phyloP scores from a whole-genome alignment of 1,140 invertebrate species.

The Lepidurus apus region DNA sequence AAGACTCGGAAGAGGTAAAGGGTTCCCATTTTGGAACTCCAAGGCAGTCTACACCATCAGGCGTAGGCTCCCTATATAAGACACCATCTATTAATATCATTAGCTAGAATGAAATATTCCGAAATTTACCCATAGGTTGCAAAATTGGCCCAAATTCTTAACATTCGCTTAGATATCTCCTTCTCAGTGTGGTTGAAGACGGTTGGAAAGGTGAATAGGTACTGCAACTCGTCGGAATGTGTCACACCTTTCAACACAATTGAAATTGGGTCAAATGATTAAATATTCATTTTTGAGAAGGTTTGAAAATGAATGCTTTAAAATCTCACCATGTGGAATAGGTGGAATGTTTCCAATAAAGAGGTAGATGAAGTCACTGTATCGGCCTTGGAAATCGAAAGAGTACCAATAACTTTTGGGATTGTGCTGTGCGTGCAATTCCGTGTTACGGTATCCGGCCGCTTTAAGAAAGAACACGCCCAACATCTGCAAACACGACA shows the following conservation, averaged over 20 bases:
- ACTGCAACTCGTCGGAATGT: constrained; percentile 39
- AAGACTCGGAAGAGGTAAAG: neutral
- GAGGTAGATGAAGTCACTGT: neutral
- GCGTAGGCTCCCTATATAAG: constrained; percentile 31
- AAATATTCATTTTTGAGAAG: neutral
- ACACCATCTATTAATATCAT: neutral
- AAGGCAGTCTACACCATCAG: constrained; percentile 4
- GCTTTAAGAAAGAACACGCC: constrained; percentile 32
- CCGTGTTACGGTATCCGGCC: constrained; percentile 11
- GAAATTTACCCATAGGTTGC: constrained; percentile 36
- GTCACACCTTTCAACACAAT: constrained; percentile 32
- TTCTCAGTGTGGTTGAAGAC: constrained; percentile 34
- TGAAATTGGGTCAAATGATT: neutral
- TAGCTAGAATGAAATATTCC: neutral
- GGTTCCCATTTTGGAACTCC: constrained; percentile 23
- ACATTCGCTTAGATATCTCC: constrained; percentile 33
- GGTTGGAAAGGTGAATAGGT: constrained; percentile 36
- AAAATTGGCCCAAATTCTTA: constrained; percentile 38
- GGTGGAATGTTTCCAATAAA: constrained; percentile 19
- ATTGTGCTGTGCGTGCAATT: constrained; percentile 29
- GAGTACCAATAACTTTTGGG: constrained; percentile 33
- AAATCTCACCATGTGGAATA: constrained; percentile 12
- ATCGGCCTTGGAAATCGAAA: constrained; percentile 32
- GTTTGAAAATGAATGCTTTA: neutral
- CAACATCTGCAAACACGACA: constrained; percentile 26